A percentile compares a stretch with the other conserved stretches of the same genome.
These are phyloP conservation scores for Drosophila murphyi DNA, from an alignment of 1,140 invertebrate genomes.

Conservation along the genomic window DNA sequence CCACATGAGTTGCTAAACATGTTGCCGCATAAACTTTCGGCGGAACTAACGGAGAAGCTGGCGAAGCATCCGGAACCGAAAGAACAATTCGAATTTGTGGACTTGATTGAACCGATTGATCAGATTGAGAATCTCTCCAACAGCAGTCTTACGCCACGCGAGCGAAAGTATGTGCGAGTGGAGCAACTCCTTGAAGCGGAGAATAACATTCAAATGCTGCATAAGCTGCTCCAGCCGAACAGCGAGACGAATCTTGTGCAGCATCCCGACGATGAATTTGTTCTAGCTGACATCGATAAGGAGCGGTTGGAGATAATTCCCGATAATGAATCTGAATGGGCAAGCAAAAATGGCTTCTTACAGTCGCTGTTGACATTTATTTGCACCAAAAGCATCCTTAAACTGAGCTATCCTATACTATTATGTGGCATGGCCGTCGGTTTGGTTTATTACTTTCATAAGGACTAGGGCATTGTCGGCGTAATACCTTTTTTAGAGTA, in stretches of 20 bases:
- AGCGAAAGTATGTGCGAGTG: constrained; percentile 44
- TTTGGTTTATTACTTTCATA: constrained; percentile 60
- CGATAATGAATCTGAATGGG: not conserved
- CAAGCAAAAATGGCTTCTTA: constrained; percentile 10
- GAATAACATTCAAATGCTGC: constrained; percentile 50
- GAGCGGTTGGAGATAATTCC: not conserved
- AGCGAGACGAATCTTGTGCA: constrained; percentile 15
- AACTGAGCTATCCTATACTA: constrained; percentile 50
- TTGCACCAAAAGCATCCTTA: constrained; percentile 22
- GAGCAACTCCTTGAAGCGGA: constrained; percentile 51
- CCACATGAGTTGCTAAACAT: not conserved
- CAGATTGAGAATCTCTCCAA: not conserved
- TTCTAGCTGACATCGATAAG: constrained; percentile 2
- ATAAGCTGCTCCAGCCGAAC: constrained; percentile 35
- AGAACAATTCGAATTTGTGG: not conserved
- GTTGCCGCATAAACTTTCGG: not conserved
- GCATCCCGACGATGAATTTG: not conserved
- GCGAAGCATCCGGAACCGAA: not conserved
- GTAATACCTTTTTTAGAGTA: constrained; percentile 6
- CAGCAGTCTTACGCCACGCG: not conserved
- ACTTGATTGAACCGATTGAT: not conserved
- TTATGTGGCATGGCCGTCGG: constrained; percentile 61
- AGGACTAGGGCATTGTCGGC: constrained; percentile 43
- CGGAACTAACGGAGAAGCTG: not conserved
- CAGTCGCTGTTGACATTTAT: constrained; percentile 34